These are phyloP conservation scores for Belgica antarctica DNA, from an alignment of 2,888 invertebrate species.

Conservation along the genomic window DNA sequence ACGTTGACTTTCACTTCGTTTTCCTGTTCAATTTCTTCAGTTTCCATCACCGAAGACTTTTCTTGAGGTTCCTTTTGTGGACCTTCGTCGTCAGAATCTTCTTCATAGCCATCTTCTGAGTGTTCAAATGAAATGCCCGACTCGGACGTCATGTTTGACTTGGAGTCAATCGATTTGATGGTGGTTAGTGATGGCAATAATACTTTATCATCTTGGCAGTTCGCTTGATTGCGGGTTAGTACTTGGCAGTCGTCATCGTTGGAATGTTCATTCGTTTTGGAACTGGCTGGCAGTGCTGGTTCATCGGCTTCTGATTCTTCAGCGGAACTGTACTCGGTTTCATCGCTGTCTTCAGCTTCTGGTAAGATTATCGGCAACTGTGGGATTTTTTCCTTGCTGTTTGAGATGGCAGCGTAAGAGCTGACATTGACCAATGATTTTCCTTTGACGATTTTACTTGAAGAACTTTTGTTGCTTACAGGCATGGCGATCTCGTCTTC, in stretches of 20 bases:
- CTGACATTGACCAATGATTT: constrained; percentile 43
- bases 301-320: constrained; percentile 6
- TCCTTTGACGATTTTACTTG: constrained; percentile 30
- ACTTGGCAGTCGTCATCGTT: constrained; percentile 31
- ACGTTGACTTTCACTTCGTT: constrained; percentile 33
- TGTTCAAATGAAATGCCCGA: constrained; percentile 41
- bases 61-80: neutral
- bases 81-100: constrained; percentile 38
- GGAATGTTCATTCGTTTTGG: constrained; percentile 32
- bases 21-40: constrained; percentile 24
- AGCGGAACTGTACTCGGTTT: constrained; percentile 23
- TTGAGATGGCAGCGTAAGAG: neutral
- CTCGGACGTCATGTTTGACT: constrained; percentile 43
- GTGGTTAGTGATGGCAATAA: constrained; percentile 16
- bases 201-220: constrained; percentile 30
- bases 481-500: constrained; percentile 4
- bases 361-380: neutral
- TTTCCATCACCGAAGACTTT: neutral
- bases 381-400: constrained; percentile 4
- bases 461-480: neutral
- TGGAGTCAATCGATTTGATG: constrained; percentile 34
- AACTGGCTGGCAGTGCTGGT: constrained; percentile 5
- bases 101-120: constrained; percentile 41
- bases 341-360: neutral
- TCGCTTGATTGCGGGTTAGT: constrained; percentile 19